Evolutionary conservation across 2,113 vertebrate genomes (phyloP), one percentile per base, ranked within the genome.

Genomic region (Cyphomyrus plagiostoma): DNA sequence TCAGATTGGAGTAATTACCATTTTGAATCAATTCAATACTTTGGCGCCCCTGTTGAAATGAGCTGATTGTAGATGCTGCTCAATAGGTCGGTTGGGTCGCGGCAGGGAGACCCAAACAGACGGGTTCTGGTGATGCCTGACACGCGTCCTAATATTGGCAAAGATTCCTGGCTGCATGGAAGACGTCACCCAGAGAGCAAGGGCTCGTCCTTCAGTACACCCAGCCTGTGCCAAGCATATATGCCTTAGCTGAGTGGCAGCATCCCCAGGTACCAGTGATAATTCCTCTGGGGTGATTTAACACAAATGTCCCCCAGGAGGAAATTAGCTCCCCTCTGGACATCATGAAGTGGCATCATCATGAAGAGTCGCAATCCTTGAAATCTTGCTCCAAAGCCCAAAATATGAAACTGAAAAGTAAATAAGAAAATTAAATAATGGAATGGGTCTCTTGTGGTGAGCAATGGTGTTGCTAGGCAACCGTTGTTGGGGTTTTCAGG

Each of bases 381-480:
- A 89, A 80, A 90, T 89, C 45, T 88, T 48, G 58, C 46, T 92
- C 86, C 42, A 53, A 85, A 84, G 53, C 90, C 89, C 87, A 86
- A 93, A 92, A 92, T 92, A 74, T 91, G 91, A 92, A 93, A 93
- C 90, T 93, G 56, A 91, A 88, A 88, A 85, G 46, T 85, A 89
- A 89, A 84, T 89, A 26, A 48, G n/a, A 62, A 89, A 88, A 93
- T 90, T 93, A 92, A 91, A 92, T 93, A 93, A 93, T 93, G 87
- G 88, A 80, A 52, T 48, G 5, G 90, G 93, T 94, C 92, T 95
- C 93, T 93, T 92, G 90, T 90, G 92, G 92, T 91, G 92, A 93
- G 93, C 21, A 93, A 92, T 95, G 93, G 93, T 93, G 95, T 95
- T 95, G 94, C 95, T 94, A 94, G 92, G 95, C 93, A 95, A 95